phyloP scores from a whole-genome alignment of 1,140 invertebrate genomes.

The Drosophila hydei region DNA sequence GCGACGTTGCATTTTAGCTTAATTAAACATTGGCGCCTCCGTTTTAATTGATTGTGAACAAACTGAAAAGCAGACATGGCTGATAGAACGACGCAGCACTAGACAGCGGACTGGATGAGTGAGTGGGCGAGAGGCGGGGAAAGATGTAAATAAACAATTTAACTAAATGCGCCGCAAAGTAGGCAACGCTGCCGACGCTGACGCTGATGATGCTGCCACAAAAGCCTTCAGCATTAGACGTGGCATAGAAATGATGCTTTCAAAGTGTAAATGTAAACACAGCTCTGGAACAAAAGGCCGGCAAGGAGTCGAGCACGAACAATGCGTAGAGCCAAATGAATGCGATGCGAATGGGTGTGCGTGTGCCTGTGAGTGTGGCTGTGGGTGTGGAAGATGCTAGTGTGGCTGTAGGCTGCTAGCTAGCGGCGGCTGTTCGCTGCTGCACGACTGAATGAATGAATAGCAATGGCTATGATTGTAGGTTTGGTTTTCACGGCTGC shows the following conservation, averaged over 20 bases:
- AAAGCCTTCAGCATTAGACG: slow-evolving; percentile 56
- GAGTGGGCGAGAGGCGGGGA: slow-evolving; percentile 6
- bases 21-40: slow-evolving; percentile 80
- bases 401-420: background rate
- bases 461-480: slow-evolving; percentile 58
- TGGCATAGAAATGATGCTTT: slow-evolving; percentile 72
- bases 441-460: slow-evolving; percentile 71
- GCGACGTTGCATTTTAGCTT: slow-evolving; percentile 71
- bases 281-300: slow-evolving; percentile 72
- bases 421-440: slow-evolving; percentile 7
- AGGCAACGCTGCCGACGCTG: slow-evolving; percentile 49
- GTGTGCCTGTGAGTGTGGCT: slow-evolving; percentile 1
- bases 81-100: no score
- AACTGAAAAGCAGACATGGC: slow-evolving; percentile 58
- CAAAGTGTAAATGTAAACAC: slow-evolving; percentile 80
- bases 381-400: slow-evolving; percentile 8
- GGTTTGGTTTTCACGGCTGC: slow-evolving; percentile 35
- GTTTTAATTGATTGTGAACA: slow-evolving; percentile 80
- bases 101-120: background rate
- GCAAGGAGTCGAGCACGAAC: slow-evolving; percentile 75
- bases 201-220: slow-evolving; percentile 29
- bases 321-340: slow-evolving; percentile 73
- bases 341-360: slow-evolving; percentile 17
- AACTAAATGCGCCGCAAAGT: slow-evolving; percentile 81
- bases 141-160: slow-evolving; percentile 76